phyloP scores from a whole-genome alignment of 2,113 vertebrate genomes.

The Uria lomvia region DNA sequence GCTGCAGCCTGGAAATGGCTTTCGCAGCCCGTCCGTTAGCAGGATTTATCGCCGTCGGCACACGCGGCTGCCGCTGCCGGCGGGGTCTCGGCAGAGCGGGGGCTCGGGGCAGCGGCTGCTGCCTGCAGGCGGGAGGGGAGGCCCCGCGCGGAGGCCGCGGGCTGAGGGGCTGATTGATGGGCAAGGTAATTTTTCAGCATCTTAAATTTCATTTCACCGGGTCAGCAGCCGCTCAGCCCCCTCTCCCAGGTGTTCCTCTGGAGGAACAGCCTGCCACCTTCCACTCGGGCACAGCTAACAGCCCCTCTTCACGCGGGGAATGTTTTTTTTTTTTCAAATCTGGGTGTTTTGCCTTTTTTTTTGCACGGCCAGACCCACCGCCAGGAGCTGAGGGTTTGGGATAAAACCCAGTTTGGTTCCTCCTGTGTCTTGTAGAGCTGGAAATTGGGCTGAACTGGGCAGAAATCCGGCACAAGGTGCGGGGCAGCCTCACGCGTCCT shows the following conservation, averaged over 20 bases:
- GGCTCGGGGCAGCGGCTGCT: background rate
- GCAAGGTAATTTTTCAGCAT: background rate
- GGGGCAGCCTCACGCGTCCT: accelerated
- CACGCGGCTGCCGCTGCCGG: background rate
- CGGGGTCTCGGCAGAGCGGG: background rate
- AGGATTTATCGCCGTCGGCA: background rate
- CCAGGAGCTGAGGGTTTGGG: background rate
- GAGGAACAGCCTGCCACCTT: background rate
- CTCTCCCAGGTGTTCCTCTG: background rate
- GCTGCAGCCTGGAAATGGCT: background rate
- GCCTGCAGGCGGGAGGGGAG: background rate
- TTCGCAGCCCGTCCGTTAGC: background rate
- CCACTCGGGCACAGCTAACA: accelerated
- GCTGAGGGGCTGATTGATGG: background rate
- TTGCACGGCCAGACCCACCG: accelerated
- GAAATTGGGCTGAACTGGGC: background rate
- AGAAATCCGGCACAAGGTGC: accelerated
- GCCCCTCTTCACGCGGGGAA: background rate
- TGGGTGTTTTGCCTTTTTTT: background rate
- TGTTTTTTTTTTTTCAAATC: accelerated
- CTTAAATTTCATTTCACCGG: background rate
- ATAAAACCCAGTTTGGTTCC: background rate
- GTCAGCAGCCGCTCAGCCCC: background rate
- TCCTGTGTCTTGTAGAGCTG: background rate
- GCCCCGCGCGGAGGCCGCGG: background rate